Conservation (phyloP, 1,140 invertebrate genomes). For the Parapsyche elsis region DNA sequence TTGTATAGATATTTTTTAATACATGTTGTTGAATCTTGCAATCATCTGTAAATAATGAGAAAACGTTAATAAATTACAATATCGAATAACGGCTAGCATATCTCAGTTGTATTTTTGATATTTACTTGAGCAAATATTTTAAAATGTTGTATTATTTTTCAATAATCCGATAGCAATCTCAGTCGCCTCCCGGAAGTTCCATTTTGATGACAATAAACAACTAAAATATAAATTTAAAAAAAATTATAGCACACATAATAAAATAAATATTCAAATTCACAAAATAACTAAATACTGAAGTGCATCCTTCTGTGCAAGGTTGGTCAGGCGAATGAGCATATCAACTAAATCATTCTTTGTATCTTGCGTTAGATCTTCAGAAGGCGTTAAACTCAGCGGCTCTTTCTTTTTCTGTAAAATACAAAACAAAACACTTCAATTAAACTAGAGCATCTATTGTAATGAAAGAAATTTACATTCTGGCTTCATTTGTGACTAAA, state of each 20-base stretch:
- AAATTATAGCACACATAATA: no score
- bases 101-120: no score
- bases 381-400: not conserved
- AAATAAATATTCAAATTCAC: no score
- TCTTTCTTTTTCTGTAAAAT: constrained; percentile 21
- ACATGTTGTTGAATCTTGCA: no score
- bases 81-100: no score
- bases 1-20: no score
- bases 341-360: not conserved
- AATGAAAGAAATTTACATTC: no score
- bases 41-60: no score
- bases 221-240: constrained; percentile 17
- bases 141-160: not conserved
- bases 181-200: constrained; percentile 23
- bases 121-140: not conserved
- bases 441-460: no score
- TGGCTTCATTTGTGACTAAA: no score
- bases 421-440: not conserved
- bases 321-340: constrained; percentile 3
- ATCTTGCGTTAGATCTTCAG: not conserved
- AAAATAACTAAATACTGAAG: constrained; percentile 20
- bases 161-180: not conserved
- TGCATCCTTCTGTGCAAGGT: not conserved
- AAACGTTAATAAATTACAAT: no score
- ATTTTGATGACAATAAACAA: not conserved